A percentile compares a stretch with the other conserved stretches of the same genome.
phyloP scores from a whole-genome alignment of 2,113 vertebrate species.

The Anhinga anhinga region DNA sequence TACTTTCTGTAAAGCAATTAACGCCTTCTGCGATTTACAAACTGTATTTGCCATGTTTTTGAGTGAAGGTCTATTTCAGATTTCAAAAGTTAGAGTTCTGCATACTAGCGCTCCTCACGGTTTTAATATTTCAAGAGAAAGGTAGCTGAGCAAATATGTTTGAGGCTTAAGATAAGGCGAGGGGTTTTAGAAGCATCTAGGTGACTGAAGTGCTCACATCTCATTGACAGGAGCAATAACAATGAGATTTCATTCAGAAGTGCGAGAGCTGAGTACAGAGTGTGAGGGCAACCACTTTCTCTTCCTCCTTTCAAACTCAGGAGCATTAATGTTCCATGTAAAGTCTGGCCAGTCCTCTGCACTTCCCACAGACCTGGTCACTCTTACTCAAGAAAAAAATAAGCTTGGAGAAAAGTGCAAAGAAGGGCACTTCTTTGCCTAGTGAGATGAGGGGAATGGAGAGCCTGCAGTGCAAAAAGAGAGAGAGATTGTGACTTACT shows the following conservation, averaged over 20 bases:
- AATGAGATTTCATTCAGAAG: background rate
- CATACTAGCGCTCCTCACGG: background rate
- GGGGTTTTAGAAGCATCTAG: background rate
- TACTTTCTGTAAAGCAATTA: background rate
- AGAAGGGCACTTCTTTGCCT: background rate
- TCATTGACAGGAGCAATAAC: background rate
- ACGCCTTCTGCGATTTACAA: background rate
- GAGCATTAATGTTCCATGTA: background rate
- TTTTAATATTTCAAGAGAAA: background rate
- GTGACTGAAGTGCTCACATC: background rate
- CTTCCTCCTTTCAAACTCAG: background rate
- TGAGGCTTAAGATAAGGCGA: background rate
- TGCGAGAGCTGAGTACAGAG: background rate
- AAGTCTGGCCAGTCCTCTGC: background rate
- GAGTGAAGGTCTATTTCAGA: background rate
- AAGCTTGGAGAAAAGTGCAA: background rate
- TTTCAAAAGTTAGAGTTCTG: background rate
- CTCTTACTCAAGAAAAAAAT: background rate
- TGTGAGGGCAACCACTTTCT: background rate
- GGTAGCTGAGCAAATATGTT: background rate
- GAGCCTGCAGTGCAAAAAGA: background rate
- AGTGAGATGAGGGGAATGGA: background rate
- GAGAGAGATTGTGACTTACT: background rate
- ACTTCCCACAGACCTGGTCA: background rate
- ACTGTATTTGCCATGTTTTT: background rate